These are phyloP conservation scores for Drymonia ruficornis DNA, from an alignment of 2,888 invertebrate species.

Conservation along the genomic window DNA sequence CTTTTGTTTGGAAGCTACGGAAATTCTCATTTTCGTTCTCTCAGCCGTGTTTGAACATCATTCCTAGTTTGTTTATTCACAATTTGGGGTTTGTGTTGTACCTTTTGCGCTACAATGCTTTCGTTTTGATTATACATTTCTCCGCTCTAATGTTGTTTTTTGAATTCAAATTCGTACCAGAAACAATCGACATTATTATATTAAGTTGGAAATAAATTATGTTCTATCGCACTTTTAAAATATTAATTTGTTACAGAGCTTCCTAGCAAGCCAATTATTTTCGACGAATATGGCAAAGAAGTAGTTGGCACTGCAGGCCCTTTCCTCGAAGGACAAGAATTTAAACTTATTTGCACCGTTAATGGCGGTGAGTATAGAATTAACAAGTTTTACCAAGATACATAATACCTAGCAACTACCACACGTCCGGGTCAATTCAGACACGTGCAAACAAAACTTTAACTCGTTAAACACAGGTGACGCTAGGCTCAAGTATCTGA, in stretches of 20 bases:
- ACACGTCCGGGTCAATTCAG: too few species aligned
- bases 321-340: constrained; percentile 89
- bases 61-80: constrained; percentile 2
- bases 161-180: too few species aligned
- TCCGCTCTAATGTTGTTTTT: not conserved
- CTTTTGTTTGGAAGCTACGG: not conserved
- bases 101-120: not conserved
- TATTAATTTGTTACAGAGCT: constrained; percentile 85
- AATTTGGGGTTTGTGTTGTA: not conserved
- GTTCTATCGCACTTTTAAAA: not conserved
- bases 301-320: constrained; percentile 88
- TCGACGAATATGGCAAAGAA: constrained; percentile 88
- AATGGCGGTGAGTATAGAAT: constrained; percentile 86
- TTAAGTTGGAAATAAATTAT: too few species aligned
- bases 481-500: not conserved
- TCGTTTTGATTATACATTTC: not conserved
- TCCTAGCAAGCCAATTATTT: constrained; percentile 89
- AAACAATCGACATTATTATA: too few species aligned
- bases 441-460: too few species aligned
- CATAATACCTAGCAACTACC: too few species aligned
- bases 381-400: not conserved
- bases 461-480: too few species aligned
- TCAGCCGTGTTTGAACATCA: not conserved
- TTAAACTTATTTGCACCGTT: constrained; percentile 90
- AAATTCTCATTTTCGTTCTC: not conserved